Evolutionary conservation across 2,888 invertebrate species (phyloP), one percentile per base, ranked within the genome.

Genomic region (Melolontha melolontha): DNA sequence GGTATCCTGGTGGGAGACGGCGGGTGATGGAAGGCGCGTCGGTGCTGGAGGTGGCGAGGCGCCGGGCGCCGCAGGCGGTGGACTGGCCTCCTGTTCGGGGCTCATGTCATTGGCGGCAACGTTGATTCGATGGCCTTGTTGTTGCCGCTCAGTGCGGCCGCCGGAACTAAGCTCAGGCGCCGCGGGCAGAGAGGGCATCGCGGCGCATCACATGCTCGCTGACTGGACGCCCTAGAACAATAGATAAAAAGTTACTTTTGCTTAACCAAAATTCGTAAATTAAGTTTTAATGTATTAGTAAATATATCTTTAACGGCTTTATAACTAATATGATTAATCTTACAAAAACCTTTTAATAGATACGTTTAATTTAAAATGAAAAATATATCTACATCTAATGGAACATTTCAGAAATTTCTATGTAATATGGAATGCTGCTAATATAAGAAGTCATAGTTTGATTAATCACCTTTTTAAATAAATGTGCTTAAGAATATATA

Each of bases 71-170:
- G 85, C 89, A 84, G 86, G 89, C 84, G 86, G 89, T 85, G 83
- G 90, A 85, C 85, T 89, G 83, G 89, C 89, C 86, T 85, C 89
- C 85, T 87, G 89, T 85, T 90, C 90, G 83, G 88, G 90, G 86
- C 86, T 86, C 87, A 86, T 86, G 85, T 86, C 87, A 77, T 68
- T 64, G 44, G 86, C 86, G 85, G 86, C 85, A 86, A 77, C 70
- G 59, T 69, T 62, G 17, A n/a, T 62, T 47, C 59, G 59, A 34
- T 34, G 59, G 42, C 44, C 66, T 72, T 73, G 68, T 72, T 79
- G 78, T 72, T 79, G 82, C 81, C 82, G 82, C 82, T 81, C 80
- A 77, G 73, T 80, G 80, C 80, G 82, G 80, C 81, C 81, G 80
- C 81, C 80, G 78, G 80, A 79, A 81, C 80, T 81, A 77, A 82